phyloP scores from a whole-genome alignment of 1,140 invertebrate species.

The Penaeus vannamei region DNA sequence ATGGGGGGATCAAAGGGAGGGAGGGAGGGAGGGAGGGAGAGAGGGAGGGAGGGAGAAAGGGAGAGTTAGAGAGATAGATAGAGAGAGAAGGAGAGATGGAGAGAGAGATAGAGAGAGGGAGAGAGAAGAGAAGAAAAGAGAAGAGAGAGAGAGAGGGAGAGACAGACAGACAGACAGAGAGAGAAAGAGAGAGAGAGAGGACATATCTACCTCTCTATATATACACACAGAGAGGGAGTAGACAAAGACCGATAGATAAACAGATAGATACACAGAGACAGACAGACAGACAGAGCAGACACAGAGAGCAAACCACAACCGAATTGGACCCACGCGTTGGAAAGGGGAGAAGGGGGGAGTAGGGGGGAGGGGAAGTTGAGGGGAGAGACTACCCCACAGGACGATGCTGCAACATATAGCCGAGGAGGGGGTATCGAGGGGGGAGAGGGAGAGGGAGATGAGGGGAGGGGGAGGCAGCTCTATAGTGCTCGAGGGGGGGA shows the following conservation, averaged over 20 bases:
- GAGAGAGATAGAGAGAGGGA: not conserved
- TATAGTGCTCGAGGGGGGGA: no score
- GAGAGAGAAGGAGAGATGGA: not conserved
- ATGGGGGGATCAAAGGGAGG: not conserved
- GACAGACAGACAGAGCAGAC: not conserved
- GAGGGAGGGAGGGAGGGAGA: no score
- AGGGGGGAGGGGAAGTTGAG: not conserved
- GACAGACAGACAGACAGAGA: not conserved
- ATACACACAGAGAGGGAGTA: no score
- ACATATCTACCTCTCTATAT: no score
- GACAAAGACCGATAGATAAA: no score
- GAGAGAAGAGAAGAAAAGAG: not conserved
- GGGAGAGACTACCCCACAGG: not conserved
- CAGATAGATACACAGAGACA: constrained; percentile 13
- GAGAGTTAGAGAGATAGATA: not conserved
- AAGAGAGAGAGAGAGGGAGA: not conserved
- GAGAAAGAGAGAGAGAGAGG: constrained; percentile 2
- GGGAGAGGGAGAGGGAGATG: no score
- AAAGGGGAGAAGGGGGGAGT: not conserved
- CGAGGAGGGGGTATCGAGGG: no score
- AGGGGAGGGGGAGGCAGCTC: no score
- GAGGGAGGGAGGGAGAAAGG: not conserved
- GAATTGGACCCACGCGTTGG: no score
- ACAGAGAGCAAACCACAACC: no score
- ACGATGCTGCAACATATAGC: no score